phyloP scores from a whole-genome alignment of 2,888 invertebrate species.

The Lobophora halterata region DNA sequence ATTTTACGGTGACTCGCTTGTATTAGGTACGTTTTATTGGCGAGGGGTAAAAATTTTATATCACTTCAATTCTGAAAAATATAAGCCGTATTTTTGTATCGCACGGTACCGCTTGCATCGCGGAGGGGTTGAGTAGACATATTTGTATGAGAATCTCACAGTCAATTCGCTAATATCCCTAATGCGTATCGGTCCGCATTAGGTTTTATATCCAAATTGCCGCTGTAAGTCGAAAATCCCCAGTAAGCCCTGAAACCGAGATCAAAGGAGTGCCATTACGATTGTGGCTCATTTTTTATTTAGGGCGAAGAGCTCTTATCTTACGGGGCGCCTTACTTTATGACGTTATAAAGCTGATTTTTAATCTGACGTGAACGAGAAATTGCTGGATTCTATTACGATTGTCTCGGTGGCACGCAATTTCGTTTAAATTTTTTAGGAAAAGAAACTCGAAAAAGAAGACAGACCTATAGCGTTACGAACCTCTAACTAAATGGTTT shows the following conservation, averaged over 20 bases:
- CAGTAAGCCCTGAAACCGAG: constrained; percentile 76
- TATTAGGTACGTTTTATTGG: constrained; percentile 60
- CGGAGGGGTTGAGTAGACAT: constrained; percentile 9
- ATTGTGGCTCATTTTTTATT: constrained; percentile 81
- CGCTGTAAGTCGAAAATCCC: constrained; percentile 67
- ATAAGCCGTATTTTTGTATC: constrained; percentile 23
- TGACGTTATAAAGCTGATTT: constrained; percentile 80
- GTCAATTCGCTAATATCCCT: constrained; percentile 73
- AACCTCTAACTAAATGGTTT: not conserved
- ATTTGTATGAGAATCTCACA: constrained; percentile 31
- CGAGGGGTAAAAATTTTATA: constrained; percentile 44
- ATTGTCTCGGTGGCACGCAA: constrained; percentile 34
- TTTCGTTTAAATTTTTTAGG: constrained; percentile 13
- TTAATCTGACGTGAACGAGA: constrained; percentile 71
- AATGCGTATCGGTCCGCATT: constrained; percentile 68
- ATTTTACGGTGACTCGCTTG: constrained; percentile 68
- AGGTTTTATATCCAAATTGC: constrained; percentile 76
- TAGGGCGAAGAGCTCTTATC: constrained; percentile 71
- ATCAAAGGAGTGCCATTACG: constrained; percentile 78
- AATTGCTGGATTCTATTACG: constrained; percentile 54
- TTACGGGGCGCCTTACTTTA: constrained; percentile 72
- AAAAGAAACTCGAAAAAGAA: too few relatives aligned
- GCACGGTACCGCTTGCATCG: constrained; percentile 14
- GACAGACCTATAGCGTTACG: constrained; percentile 16
- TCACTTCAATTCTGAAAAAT: constrained; percentile 31